A percentile compares a stretch with the other conserved stretches of the same genome.
Evolutionary conservation across 2,888 invertebrate species (phyloP).

Genomic region (Campopleginae sp.): DNA sequence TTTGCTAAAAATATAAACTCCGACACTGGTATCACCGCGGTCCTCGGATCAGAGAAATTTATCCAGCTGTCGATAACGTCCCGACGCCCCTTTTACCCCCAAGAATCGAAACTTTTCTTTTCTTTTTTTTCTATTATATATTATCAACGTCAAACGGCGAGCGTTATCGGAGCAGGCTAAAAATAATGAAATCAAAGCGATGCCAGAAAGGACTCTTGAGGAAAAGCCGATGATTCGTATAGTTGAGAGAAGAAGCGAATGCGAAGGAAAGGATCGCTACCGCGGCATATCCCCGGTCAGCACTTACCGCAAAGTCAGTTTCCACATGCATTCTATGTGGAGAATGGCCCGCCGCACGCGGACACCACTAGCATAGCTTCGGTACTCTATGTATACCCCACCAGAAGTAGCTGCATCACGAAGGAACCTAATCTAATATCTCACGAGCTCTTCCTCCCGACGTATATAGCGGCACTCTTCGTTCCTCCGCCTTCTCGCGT

Average conservation of each 20-base stretch:
- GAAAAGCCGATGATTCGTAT: slow-evolving; percentile 76
- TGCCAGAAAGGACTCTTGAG: background rate
- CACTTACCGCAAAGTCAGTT: slow-evolving; percentile 79
- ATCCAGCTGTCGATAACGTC: slow-evolving; percentile 7
- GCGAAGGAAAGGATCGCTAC: slow-evolving; percentile 45
- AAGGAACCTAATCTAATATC: slow-evolving; percentile 68
- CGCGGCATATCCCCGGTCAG: slow-evolving; percentile 74
- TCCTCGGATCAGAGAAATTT: background rate
- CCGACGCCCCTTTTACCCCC: background rate
- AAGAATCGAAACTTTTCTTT: slow-evolving; percentile 12
- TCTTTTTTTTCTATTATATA: background rate
- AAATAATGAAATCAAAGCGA: slow-evolving; percentile 25
- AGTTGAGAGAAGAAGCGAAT: slow-evolving; percentile 74
- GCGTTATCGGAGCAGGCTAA: background rate
- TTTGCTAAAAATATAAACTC: slow-evolving; percentile 2
- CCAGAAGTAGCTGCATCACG: slow-evolving; percentile 70
- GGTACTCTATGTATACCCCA: slow-evolving; percentile 12
- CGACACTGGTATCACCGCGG: slow-evolving; percentile 1
- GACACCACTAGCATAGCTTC: slow-evolving; percentile 23
- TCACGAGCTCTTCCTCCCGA: slow-evolving; percentile 62
- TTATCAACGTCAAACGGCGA: background rate
- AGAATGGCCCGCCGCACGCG: slow-evolving; percentile 49
- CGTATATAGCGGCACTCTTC: background rate
- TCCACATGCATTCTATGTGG: slow-evolving; percentile 50
- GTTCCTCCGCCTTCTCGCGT: slow-evolving; percentile 27